Evolutionary conservation across 2,113 vertebrate genomes (phyloP), one percentile per base, ranked within the genome.

Genomic region (Rafetus swinhoei): DNA sequence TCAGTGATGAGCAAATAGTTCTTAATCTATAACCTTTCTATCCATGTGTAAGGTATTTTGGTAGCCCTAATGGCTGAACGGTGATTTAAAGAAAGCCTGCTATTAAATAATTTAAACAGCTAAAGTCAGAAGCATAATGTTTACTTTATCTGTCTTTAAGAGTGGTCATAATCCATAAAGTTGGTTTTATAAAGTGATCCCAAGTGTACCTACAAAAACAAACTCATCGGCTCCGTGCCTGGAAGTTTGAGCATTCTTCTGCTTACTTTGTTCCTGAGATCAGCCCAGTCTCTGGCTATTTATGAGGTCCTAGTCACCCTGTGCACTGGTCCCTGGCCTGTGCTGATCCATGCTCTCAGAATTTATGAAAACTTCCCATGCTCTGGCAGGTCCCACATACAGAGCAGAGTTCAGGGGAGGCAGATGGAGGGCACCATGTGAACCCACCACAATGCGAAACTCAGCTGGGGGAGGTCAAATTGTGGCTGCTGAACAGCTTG

Each of bases 401-500:
- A 29, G 32, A 12, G 6, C 22, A 72, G 65, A n/a, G 79, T 24
- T 52, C 3, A 12, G 3, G 7, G 45, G 29, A 27, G 32, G 29
- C 2, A 27, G 55, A 45, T 16, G 8, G 80, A 5, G 24, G 18
- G 21, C 15, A 24, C 55, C 11, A 45, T 21, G 2, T 11, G 12
- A 35, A 27, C 50, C 22, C 29, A 52, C n/a, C n/a, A 27, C 4
- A 65, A 32, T 6, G 24, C 32, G 54, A 60, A 2, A 25, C 45
- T 32, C 1, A 0, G 19, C 60, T 16, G 22, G 22, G 9, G n/a
- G n/a, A 55, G 32, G 69, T 3, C 1, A 1, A 19, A 10, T 21
- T 29, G 14, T 86, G 88, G 39, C 3, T 14, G 19, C 2, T 19
- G n/a, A 77, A 79, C 35, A 0, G 0, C 52, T 35, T 35, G n/a